Evolutionary conservation across 2,113 vertebrate species (phyloP).

Genomic region (Ceyx margarethae): DNA sequence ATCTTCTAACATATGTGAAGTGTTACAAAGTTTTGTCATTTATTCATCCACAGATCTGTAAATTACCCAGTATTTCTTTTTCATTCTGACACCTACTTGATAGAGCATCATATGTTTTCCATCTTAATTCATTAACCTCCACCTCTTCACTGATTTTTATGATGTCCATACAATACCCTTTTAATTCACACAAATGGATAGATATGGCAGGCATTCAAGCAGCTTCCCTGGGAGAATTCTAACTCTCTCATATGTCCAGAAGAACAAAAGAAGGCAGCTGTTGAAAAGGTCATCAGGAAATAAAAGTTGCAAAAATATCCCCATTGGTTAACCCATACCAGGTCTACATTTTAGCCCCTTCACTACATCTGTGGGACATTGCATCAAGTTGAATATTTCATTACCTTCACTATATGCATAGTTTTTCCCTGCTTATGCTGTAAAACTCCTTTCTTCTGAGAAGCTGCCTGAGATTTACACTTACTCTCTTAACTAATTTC

Average conservation of each 20-base stretch:
- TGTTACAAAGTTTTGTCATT: not conserved
- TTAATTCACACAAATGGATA: conserved; percentile 53
- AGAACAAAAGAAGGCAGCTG: conserved; percentile 62
- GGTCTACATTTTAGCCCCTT: not conserved
- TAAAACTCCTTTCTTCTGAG: not conserved
- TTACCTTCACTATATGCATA: not conserved
- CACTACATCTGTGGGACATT: not conserved
- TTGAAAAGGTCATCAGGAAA: conserved; percentile 63
- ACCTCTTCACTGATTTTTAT: conserved; percentile 5
- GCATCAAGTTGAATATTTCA: not conserved
- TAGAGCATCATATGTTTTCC: not conserved
- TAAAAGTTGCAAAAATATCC: conserved; percentile 22
- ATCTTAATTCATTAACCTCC: not conserved
- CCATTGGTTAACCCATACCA: not conserved
- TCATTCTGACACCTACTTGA: not conserved
- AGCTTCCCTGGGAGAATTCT: conserved; percentile 48
- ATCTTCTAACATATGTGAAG: not conserved
- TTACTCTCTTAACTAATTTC: not conserved
- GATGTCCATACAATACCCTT: conserved; percentile 49
- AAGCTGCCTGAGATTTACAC: not conserved
- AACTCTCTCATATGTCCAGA: conserved; percentile 22
- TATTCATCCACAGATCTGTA: not conserved
- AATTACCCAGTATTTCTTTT: not conserved
- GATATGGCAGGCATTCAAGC: conserved; percentile 58
- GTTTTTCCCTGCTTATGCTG: not conserved